Conservation (phyloP, 2,797 vertebrate genomes). For the Squalus acanthias region DNA sequence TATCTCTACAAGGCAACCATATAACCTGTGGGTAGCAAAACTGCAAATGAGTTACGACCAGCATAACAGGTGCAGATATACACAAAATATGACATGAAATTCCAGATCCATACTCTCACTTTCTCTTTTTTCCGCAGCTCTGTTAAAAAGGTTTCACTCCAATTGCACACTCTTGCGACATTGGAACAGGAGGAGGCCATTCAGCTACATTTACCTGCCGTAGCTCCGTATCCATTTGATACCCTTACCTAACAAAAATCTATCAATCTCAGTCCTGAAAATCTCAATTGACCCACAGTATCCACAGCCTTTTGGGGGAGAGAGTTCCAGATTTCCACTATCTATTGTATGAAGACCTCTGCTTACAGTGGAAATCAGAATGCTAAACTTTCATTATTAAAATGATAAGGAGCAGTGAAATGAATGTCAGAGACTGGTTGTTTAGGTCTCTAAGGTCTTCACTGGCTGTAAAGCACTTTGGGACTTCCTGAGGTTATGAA, state of each 20-base stretch:
- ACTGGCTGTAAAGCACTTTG: not conserved
- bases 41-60: too few relatives aligned
- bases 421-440: not conserved
- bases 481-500: not conserved
- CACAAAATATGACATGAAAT: too few relatives aligned
- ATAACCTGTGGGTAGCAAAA: too few relatives aligned
- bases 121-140: too few relatives aligned
- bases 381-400: not conserved
- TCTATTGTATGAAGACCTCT: not conserved
- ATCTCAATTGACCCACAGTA: not conserved
- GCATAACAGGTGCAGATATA: too few relatives aligned
- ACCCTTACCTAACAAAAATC: not conserved
- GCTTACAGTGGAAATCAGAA: not conserved
- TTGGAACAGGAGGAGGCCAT: too few relatives aligned
- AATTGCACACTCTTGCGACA: too few relatives aligned
- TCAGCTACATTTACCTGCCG: too few relatives aligned
- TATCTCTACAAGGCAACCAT: too few relatives aligned
- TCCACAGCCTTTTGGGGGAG: not conserved
- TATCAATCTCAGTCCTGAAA: not conserved
- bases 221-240: not conserved
- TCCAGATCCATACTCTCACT: too few relatives aligned
- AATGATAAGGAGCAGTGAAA: not conserved
- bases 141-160: too few relatives aligned
- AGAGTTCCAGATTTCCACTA: not conserved
- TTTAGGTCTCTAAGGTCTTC: not conserved